Evolutionary conservation across 2,113 vertebrate genomes (phyloP), one percentile per base, ranked within the genome.

Genomic region (Pterocles orientalis): DNA sequence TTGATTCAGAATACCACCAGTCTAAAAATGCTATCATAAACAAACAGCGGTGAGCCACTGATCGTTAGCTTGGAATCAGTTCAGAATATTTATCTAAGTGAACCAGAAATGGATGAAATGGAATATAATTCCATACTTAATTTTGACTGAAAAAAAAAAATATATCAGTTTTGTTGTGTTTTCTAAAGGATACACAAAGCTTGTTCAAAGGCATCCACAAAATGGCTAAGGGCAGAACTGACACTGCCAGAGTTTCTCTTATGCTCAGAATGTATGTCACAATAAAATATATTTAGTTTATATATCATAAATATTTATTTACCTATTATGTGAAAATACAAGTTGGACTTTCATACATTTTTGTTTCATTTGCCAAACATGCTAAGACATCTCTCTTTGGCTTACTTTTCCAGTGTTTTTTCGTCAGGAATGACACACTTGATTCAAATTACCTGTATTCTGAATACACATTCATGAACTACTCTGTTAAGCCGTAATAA

Each of bases 21-120:
- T 39, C 91, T 90, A 88, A 94, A 96, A 96, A 95, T 86, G 87
- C 36, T 47, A 34, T 3, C 51, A 48, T 33, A 87, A 92, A 82
- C 61, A 96, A 95, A 71, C 48, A 91, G 41, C 81, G 91, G 29
- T 26, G 26, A 91, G 66, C 15, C 66, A 80, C 73, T 87, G 64
- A 78, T 68, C 13, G 1, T 33, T 24, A 82, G 45, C 41, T 50
- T 80, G 66, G 50, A 77, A 80, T 73, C 4, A 0, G 70, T 80
- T 76, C 14, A 80, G 61, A 85, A 12, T 65, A 94, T 82, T 93
- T 62, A 82, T 76, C 12, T 36, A 81, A 73, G 43, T 43, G 33
- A 86, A 83, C 11, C 2, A 12, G 41, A 41, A 41, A 41, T 41
- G 88, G 39, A 71, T 60, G 10, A 90, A 96, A 78, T 41, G 18